Conservation (phyloP, 2,113 vertebrate genomes). For the Ochotona curzoniae region DNA sequence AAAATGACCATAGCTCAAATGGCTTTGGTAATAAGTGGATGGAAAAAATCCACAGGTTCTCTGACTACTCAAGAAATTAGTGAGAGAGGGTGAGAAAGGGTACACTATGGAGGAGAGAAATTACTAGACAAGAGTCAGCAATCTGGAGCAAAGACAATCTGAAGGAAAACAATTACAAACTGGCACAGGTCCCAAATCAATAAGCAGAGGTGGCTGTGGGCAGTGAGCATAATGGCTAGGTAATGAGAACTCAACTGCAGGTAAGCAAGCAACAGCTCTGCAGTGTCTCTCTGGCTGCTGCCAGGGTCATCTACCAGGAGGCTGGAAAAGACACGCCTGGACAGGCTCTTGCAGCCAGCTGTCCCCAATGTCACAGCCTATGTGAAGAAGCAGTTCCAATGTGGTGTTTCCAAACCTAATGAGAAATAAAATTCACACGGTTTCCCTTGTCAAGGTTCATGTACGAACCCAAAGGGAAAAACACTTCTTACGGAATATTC, state of each 20-base stretch:
- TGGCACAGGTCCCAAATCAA: constrained; percentile 81
- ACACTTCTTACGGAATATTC: constrained; percentile 17
- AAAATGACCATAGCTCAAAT: neutral
- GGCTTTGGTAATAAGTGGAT: neutral
- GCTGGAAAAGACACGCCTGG: neutral
- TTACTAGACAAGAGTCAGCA: constrained; percentile 69
- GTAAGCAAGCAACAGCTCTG: neutral
- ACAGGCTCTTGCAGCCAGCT: constrained; percentile 16
- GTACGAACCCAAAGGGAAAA: constrained; percentile 26
- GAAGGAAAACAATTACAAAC: constrained; percentile 77
- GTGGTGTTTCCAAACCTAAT: neutral
- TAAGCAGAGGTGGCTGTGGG: constrained; percentile 70
- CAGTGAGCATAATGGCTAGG: constrained; percentile 34
- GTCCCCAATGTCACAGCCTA: neutral
- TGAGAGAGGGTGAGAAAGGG: constrained; percentile 2
- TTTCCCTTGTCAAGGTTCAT: neutral
- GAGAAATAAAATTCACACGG: constrained; percentile 24
- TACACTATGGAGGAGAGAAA: constrained; percentile 59
- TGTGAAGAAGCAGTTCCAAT: neutral
- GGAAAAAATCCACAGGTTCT: constrained; percentile 11
- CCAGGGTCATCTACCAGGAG: constrained; percentile 57
- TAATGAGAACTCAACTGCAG: constrained; percentile 73
- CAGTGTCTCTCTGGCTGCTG: neutral
- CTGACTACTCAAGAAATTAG: constrained; percentile 53
- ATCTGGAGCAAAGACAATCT: constrained; percentile 69